Evolutionary conservation across 1,140 invertebrate genomes (phyloP).

Genomic region (Propsilocerus akamusi): DNA sequence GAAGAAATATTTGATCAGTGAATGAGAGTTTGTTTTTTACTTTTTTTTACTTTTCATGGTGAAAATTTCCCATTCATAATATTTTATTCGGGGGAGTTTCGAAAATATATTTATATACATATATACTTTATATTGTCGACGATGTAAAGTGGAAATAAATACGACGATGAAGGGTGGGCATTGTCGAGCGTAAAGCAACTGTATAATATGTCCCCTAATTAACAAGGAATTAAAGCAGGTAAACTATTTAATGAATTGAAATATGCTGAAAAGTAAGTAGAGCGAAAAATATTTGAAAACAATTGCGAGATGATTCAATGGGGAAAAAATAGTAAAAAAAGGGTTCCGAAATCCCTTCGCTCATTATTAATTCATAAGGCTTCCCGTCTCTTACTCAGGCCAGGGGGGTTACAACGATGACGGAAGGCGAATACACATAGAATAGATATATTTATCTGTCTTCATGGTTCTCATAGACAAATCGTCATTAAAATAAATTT

Average conservation of each 20-base stretch:
- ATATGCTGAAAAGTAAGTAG: not conserved
- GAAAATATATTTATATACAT: no score
- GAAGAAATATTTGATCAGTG: not conserved
- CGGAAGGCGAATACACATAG: not conserved
- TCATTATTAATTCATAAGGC: no score
- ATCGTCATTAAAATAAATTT: not conserved
- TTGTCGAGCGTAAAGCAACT: no score
- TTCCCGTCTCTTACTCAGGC: not conserved
- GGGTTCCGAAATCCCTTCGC: no score
- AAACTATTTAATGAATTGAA: constrained; percentile 1
- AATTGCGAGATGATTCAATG: not conserved
- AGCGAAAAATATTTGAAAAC: not conserved
- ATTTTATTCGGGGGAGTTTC: no score
- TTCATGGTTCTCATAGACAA: not conserved
- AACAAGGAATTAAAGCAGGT: constrained; percentile 3
- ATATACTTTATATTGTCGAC: not conserved
- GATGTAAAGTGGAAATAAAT: not conserved
- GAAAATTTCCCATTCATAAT: no score
- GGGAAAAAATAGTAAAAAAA: not conserved
- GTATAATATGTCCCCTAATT: no score
- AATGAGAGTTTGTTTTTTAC: not conserved
- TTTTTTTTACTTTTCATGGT: not conserved
- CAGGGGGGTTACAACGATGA: not conserved
- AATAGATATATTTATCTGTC: not conserved
- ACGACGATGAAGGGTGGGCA: no score